Base-by-base conservation (phyloP, 2,113 vertebrate genomes). In the Channa maculata region DNA sequence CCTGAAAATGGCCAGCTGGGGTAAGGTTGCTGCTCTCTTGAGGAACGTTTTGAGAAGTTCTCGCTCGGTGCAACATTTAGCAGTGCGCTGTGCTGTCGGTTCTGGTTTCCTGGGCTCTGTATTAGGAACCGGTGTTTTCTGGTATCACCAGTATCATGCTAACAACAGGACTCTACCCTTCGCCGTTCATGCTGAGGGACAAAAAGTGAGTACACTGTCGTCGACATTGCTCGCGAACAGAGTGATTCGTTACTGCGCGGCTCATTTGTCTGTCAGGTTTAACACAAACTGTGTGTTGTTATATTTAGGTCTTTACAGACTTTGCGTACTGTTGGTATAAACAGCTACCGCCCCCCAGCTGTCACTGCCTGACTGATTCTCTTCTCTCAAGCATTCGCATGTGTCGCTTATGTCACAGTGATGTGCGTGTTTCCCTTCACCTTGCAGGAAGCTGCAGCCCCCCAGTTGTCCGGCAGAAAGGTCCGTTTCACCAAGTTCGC, bases 401-500 rank as follows among this genome's bases (percentile, higher is more conserved):
- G 24, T 24, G 24, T 24, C 24, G 24, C 24, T 24, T 24, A 24
- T 24, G 24, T 24, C 24, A 6, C 12, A 0, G 10, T 39, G n/a
- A 1, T 37, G 9, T 33, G 2, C 41, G 0, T 80, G 15, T 46
- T 60, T 2, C 72, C 24, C 24, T 24, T 24, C 24, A 24, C 24
- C 24, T 24, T 24, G 24, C 24, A 91, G 92, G 85, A 86, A 4
- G 36, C 41, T 8, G 34, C 79, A 36, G 62, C 36, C 8, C 66
- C 88, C 0, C 60, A 33, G 0, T 6, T 64, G 53, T 92, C 91
- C 2, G 77, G 86, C 68, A 89, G 92, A 3, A 88, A 46, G 71
- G 0, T 72, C 0, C 96, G 97, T 37, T 99, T 99, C 85, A 92
- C 86, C 94, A 95, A 96, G 88, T 99, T 98, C 75, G 96, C 97